Percentiles rank a stretch among this genome's conserved stretches.
phyloP scores from a whole-genome alignment of 2,888 invertebrate species.

The Biston stratarius region DNA sequence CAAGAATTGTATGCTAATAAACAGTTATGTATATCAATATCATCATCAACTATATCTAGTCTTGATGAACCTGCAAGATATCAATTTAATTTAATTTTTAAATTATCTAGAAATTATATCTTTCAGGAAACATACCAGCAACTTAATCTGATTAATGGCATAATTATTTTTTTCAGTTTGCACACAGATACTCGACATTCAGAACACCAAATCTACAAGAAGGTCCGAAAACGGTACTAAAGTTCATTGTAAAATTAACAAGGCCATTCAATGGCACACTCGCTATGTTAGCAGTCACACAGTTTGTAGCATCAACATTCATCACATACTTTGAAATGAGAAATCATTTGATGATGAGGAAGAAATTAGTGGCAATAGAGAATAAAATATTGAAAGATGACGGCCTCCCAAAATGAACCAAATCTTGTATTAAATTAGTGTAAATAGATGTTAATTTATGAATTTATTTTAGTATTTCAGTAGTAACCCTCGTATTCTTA shows the following conservation, averaged over 20 bases:
- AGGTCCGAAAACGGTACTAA: constrained; percentile 83
- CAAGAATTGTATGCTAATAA: too few species aligned
- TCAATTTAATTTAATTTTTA: too few species aligned
- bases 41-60: too few species aligned
- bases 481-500: not conserved
- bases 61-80: too few species aligned
- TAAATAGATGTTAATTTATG: constrained; percentile 41
- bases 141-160: too few species aligned
- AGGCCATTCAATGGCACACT: constrained; percentile 83
- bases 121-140: too few species aligned
- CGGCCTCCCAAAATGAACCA: constrained; percentile 21
- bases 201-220: constrained; percentile 88
- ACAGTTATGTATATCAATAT: too few species aligned
- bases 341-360: constrained; percentile 73
- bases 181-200: constrained; percentile 87
- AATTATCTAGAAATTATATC: too few species aligned
- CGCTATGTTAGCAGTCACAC: constrained; percentile 76
- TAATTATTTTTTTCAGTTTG: constrained; percentile 76
- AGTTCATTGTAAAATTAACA: constrained; percentile 82
- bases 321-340: constrained; percentile 88
- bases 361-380: constrained; percentile 73
- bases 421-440: constrained; percentile 18
- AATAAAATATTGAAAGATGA: constrained; percentile 53
- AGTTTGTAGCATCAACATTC: constrained; percentile 83
- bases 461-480: constrained; percentile 32